A percentile compares a stretch with the other conserved stretches of the same genome.
These are phyloP conservation scores for Perca flavescens DNA, from an alignment of 2,113 vertebrate species.

Conservation along the genomic window DNA sequence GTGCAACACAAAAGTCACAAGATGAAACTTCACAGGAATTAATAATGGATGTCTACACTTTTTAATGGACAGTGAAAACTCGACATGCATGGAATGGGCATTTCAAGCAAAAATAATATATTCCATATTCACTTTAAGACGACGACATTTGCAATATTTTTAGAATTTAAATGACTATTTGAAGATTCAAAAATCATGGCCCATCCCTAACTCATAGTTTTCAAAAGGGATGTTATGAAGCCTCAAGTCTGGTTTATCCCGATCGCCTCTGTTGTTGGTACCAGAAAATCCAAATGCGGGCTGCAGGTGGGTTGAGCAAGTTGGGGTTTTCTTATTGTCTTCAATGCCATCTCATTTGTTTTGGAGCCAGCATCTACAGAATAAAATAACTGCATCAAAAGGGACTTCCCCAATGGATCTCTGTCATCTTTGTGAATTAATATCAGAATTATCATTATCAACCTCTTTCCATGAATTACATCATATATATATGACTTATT, in stretches of 20 bases:
- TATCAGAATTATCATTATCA: neutral
- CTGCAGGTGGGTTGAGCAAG: neutral
- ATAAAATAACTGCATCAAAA: neutral
- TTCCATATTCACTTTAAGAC: no score
- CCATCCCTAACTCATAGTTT: neutral
- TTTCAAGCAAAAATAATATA: no score
- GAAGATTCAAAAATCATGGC: no score
- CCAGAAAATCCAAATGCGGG: neutral
- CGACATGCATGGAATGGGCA: no score
- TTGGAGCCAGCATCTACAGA: neutral
- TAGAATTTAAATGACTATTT: no score
- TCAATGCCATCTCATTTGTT: neutral
- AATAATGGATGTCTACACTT: slow-evolving; percentile 5
- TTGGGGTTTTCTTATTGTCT: neutral
- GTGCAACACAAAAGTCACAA: slow-evolving; percentile 26
- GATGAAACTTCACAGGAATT: slow-evolving; percentile 41
- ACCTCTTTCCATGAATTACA: neutral
- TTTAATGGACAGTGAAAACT: neutral
- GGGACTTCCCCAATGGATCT: neutral
- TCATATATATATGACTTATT: neutral
- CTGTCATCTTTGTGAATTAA: slow-evolving; percentile 7
- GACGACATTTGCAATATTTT: no score
- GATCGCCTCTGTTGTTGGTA: neutral
- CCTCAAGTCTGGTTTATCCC: neutral
- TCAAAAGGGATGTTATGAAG: neutral